Base-by-base conservation (phyloP, 2,797 vertebrate species). In the Hippopotamyrus pictus region DNA sequence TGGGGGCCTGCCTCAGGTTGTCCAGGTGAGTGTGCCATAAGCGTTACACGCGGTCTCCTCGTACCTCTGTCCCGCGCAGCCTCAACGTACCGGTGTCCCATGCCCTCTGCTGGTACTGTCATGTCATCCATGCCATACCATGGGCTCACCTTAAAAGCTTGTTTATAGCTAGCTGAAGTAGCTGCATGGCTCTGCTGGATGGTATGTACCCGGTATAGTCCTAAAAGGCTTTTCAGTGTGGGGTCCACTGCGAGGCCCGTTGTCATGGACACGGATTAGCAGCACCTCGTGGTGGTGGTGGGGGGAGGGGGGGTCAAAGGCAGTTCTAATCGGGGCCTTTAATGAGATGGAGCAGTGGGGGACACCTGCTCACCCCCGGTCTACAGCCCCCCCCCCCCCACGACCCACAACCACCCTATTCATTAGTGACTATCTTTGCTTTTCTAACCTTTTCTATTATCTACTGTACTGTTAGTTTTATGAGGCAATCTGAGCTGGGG, bases 1-100 rank as follows among this genome's bases (percentile, higher is more conserved):
- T n/a, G 98, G 98, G 89, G 98, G 98, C 25, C 93, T 99, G 91
- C 98, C 98, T 86, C 98, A 99, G 93, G 97, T 98, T 90, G 98
- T 99, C 89, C 98, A 99, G 97, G 98, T 99, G 92, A 94, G 95
- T 91, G 48, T 2, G 48, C 50, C 50, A 14, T 25, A 22, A 29
- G 25, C 25, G 3, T 22, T 17, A 6, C 51, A 17, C 14, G 14
- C 51, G 1, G 29, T 41, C 25, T 29, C 69, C 69, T 41, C 29
- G 25, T 14, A 14, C 65, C 7, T 4, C 51, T 53, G 79, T n/a
- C 44, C 17, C n/a, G 2, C 6, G 0, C 79, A 4, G 76, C 2
- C 14, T 7, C 37, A 14, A 9, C 14, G 4, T 41, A 41, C 33
- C 9, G 12, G 17, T 6, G 33, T 76, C 73, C 9, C 19, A 11